A percentile compares a stretch with the other conserved stretches of the same genome.
These are phyloP conservation scores for Rotaria macrura DNA, from an alignment of 2,888 invertebrate species.

Conservation along the genomic window DNA sequence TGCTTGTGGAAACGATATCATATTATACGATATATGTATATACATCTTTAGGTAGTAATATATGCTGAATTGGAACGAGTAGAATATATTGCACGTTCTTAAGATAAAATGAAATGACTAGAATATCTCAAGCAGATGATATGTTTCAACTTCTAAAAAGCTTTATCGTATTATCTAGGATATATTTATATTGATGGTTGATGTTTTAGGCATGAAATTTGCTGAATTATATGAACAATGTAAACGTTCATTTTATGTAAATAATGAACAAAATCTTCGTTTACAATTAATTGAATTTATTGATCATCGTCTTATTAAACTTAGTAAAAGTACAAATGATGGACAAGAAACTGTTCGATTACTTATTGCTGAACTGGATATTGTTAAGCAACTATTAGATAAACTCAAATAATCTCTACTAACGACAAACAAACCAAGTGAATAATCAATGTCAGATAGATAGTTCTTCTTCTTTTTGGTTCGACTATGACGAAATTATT, in stretches of 20 bases:
- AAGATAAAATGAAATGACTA: too few relatives aligned
- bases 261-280: constrained; percentile 76
- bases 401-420: neutral
- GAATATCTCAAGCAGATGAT: too few relatives aligned
- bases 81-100: too few relatives aligned
- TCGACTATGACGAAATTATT: neutral
- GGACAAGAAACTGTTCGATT: constrained; percentile 27
- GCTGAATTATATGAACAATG: constrained; percentile 70
- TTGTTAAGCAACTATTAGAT: neutral
- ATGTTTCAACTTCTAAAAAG: too few relatives aligned
- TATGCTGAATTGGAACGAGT: too few relatives aligned
- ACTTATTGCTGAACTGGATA: constrained; percentile 22
- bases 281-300: constrained; percentile 85
- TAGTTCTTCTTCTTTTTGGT: neutral
- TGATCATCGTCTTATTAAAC: constrained; percentile 79
- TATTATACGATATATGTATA: too few relatives aligned
- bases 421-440: neutral
- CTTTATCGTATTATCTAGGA: too few relatives aligned
- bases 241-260: constrained; percentile 78
- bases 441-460: neutral
- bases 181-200: neutral
- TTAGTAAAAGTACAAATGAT: constrained; percentile 54
- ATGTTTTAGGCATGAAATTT: constrained; percentile 66
- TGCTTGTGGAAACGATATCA: too few relatives aligned
- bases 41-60: too few relatives aligned